Conservation (phyloP, 37 sponge, comb jelly and placozoan species). For the Lycopodina hypogea region DNA sequence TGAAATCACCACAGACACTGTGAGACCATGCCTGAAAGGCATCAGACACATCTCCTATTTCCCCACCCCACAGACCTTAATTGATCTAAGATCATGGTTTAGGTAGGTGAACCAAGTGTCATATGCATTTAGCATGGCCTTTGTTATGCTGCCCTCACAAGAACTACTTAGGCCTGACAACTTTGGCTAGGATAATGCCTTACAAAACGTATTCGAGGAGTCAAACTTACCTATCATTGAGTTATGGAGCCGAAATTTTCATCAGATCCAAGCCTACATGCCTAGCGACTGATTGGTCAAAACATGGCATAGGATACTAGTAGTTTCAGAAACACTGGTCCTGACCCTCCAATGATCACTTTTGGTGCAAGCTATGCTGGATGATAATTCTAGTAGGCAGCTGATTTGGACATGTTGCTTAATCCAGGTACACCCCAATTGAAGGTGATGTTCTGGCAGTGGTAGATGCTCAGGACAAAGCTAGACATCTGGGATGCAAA, state of each 20-base stretch:
- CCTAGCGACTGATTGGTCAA: conserved; percentile 49
- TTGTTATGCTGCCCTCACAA: conserved; percentile 37
- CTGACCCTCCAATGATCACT: conserved; percentile 25
- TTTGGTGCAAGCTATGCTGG: conserved; percentile 43
- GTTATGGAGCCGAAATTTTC: conserved; percentile 29
- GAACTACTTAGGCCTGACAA: conserved; percentile 36
- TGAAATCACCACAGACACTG: conserved; percentile 45
- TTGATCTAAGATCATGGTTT: conserved; percentile 50
- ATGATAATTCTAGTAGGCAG: conserved; percentile 44
- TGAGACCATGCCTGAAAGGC: conserved; percentile 42
- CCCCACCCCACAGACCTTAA: conserved; percentile 39
- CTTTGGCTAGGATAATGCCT: conserved; percentile 36
- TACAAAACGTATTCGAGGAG: conserved; percentile 39
- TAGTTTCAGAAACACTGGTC: conserved; percentile 40
- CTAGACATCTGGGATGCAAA: conserved; percentile 38
- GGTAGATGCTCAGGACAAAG: conserved; percentile 44
- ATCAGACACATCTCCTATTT: conserved; percentile 38
- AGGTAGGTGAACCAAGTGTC: conserved; percentile 42
- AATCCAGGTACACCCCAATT: conserved; percentile 42
- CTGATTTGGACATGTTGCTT: conserved; percentile 38
- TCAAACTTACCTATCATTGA: conserved; percentile 35
- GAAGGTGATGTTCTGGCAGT: conserved; percentile 51
- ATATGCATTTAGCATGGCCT: conserved; percentile 46
- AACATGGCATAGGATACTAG: conserved; percentile 36
- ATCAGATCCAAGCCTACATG: conserved; percentile 50